These are phyloP conservation scores for Squalus acanthias DNA, from an alignment of 2,797 vertebrate genomes.

Conservation along the genomic window DNA sequence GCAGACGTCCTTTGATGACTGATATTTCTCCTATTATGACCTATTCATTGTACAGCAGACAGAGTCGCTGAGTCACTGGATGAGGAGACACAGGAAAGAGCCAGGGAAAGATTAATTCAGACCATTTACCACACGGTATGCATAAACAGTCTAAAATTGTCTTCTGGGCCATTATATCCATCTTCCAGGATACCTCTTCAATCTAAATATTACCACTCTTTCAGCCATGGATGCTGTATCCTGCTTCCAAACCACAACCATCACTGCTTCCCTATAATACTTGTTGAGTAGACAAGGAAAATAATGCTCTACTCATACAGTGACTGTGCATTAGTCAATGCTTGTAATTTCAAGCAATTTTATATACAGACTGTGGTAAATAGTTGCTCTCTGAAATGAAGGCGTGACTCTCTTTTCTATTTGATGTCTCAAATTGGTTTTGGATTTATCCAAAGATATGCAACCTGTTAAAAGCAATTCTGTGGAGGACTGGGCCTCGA, in stretches of 20 bases:
- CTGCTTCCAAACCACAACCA: neutral
- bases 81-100: neutral
- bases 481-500: neutral
- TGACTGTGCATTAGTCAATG: neutral
- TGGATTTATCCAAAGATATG: conserved; percentile 20
- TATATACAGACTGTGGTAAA: neutral
- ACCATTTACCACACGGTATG: conserved; percentile 14
- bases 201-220: neutral
- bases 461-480: neutral
- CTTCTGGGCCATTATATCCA: neutral
- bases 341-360: neutral
- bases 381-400: neutral
- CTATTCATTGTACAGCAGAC: neutral
- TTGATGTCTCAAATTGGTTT: neutral
- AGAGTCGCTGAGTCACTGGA: neutral
- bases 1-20: neutral
- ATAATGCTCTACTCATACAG: neutral
- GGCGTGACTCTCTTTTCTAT: neutral
- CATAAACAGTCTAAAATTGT: neutral
- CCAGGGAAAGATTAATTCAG: neutral
- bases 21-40: neutral
- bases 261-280: neutral
- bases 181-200: neutral
- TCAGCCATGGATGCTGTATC: neutral
- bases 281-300: neutral